A percentile compares a stretch with the other conserved stretches of the same genome.
These are phyloP conservation scores for Mustelus asterias DNA, from an alignment of 2,113 vertebrate species.

Conservation along the genomic window DNA sequence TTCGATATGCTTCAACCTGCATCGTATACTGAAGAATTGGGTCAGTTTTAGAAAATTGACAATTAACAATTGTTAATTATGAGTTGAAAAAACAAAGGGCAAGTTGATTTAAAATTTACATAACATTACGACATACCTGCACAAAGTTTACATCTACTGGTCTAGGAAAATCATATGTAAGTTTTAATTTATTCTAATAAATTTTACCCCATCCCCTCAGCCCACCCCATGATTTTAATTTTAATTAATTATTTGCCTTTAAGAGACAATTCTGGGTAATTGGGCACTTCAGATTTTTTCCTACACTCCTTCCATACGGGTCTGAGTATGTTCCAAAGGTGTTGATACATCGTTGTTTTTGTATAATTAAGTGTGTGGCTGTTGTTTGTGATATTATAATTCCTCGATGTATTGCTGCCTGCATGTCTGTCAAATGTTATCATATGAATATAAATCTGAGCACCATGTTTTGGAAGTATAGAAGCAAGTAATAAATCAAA, in stretches of 20 bases:
- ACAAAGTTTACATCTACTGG: background rate
- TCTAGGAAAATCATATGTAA: background rate
- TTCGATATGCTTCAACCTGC: too few species aligned
- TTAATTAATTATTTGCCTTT: too few species aligned
- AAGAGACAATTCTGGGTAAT: too few species aligned
- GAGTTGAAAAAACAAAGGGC: too few species aligned
- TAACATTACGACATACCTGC: background rate
- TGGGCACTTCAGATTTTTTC: background rate
- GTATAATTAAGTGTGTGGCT: background rate
- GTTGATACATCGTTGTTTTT: background rate
- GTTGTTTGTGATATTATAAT: background rate
- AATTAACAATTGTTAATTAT: too few species aligned
- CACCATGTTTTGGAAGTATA: background rate
- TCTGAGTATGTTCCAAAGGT: background rate
- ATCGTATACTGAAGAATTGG: too few species aligned
- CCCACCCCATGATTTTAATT: too few species aligned
- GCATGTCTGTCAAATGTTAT: background rate
- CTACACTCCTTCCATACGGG: background rate
- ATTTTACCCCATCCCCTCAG: background rate
- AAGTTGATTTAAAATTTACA: too few species aligned
- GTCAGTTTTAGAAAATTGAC: too few species aligned
- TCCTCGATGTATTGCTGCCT: background rate
- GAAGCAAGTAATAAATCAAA: background rate
- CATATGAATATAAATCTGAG: background rate
- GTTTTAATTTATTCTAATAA: background rate